phyloP scores from a whole-genome alignment of 2,888 invertebrate species.

The Nematopogon swammerdamellus region DNA sequence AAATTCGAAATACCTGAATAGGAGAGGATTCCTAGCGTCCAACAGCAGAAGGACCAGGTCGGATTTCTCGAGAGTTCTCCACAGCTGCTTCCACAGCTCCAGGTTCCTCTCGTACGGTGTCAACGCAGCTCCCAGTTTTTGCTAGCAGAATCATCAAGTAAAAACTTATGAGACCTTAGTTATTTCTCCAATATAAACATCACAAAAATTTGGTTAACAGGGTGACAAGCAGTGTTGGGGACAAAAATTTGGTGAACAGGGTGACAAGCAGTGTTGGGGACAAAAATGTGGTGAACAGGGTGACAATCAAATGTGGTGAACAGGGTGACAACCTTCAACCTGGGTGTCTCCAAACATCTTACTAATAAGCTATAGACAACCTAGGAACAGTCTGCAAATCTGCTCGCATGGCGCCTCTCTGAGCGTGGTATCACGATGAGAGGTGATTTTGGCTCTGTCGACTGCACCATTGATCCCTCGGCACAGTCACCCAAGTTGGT shows the following conservation, averaged over 20 bases:
- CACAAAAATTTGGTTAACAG: not conserved
- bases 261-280: not conserved
- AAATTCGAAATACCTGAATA: conserved; percentile 77
- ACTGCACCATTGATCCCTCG: too few relatives aligned
- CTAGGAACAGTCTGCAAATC: too few relatives aligned
- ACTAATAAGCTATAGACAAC: too few relatives aligned
- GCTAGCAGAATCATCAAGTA: too few relatives aligned
- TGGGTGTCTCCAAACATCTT: too few relatives aligned
- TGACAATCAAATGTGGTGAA: too few relatives aligned
- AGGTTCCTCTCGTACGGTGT: conserved; percentile 98
- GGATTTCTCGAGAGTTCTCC: conserved; percentile 97
- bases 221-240: not conserved
- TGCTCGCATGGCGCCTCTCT: too few relatives aligned
- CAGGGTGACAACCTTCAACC: too few relatives aligned
- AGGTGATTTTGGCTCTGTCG: too few relatives aligned
- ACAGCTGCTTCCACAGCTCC: conserved; percentile 97
- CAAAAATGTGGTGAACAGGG: too few relatives aligned
- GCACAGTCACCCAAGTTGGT: too few relatives aligned
- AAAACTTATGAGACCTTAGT: not conserved
- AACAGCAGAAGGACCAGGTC: conserved; percentile 92
- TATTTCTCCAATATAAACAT: not conserved
- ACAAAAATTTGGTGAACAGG: not conserved
- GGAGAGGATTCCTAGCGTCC: conserved; percentile 92
- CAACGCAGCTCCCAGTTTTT: conserved; percentile 74
- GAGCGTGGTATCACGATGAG: too few relatives aligned